A percentile compares a stretch with the other conserved stretches of the same genome.
phyloP scores from a whole-genome alignment of 2,113 vertebrate genomes.

The Nothoprocta perdicaria region DNA sequence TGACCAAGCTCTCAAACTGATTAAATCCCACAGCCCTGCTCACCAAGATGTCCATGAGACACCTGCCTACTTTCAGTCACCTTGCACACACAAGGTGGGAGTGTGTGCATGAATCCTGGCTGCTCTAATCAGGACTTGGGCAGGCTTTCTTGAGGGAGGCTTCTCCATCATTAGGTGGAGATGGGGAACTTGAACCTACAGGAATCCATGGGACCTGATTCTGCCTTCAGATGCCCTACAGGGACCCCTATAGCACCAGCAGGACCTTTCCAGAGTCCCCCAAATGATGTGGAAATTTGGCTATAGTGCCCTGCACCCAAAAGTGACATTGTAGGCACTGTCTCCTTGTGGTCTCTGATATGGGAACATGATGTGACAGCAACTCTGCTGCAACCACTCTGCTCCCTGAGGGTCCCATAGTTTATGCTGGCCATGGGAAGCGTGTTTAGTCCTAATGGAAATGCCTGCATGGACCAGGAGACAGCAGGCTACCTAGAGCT shows the following conservation, averaged over 20 bases:
- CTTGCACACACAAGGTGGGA: neutral
- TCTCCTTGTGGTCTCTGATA: neutral
- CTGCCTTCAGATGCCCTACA: neutral
- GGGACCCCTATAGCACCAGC: neutral
- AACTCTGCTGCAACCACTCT: neutral
- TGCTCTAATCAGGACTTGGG: neutral
- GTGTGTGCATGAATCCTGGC: rapidly evolving
- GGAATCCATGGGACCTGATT: rapidly evolving
- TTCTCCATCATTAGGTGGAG: neutral
- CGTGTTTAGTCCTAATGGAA: neutral
- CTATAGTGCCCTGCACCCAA: rapidly evolving
- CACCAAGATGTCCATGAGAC: neutral
- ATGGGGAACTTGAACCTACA: neutral
- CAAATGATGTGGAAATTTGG: neutral
- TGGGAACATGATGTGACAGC: neutral
- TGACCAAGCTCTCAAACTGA: neutral
- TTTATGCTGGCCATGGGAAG: rapidly evolving
- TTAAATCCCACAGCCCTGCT: neutral
- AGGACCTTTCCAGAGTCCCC: neutral
- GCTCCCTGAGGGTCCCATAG: neutral
- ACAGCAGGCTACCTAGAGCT: neutral
- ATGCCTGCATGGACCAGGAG: neutral
- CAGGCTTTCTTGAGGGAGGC: neutral
- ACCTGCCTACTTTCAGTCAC: neutral
- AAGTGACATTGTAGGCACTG: neutral